Evolutionary conservation across 2,888 invertebrate genomes (phyloP).

Genomic region (Barypeithes pellucidus): DNA sequence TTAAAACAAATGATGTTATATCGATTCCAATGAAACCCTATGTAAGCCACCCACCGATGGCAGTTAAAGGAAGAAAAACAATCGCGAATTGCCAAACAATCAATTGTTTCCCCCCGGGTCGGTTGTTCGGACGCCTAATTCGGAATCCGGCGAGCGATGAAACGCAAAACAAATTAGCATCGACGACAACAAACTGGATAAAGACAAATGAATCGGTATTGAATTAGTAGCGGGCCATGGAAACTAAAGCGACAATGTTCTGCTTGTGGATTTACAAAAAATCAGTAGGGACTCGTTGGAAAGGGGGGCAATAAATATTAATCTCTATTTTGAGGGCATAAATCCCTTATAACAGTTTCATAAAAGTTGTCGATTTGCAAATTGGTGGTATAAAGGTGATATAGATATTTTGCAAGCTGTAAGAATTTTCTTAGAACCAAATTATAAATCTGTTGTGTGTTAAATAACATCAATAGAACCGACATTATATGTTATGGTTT

Average conservation of each 20-base stretch:
- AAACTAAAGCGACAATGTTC: conserved; percentile 7
- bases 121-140: conserved; percentile 14
- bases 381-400: too few species aligned
- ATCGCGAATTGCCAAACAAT: conserved; percentile 33
- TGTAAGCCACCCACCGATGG: conserved; percentile 3
- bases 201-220: conserved; percentile 34
- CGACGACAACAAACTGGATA: conserved; percentile 25
- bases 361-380: too few species aligned
- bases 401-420: too few species aligned
- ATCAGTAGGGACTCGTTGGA: not conserved
- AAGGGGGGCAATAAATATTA: too few species aligned
- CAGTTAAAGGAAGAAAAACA: conserved; percentile 31
- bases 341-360: too few species aligned
- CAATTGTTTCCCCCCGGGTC: conserved; percentile 27
- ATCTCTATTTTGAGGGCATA: too few species aligned
- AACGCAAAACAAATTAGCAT: conserved; percentile 27
- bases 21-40: conserved; percentile 17
- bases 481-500: too few species aligned
- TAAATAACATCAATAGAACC: too few species aligned
- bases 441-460: too few species aligned
- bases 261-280: conserved; percentile 10
- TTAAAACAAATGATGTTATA: not conserved
- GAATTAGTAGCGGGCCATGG: conserved; percentile 28
- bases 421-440: too few species aligned
- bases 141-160: conserved; percentile 21